Evolutionary conservation across 1,140 invertebrate genomes (phyloP).

Genomic region (Acromyrmex heyeri): DNA sequence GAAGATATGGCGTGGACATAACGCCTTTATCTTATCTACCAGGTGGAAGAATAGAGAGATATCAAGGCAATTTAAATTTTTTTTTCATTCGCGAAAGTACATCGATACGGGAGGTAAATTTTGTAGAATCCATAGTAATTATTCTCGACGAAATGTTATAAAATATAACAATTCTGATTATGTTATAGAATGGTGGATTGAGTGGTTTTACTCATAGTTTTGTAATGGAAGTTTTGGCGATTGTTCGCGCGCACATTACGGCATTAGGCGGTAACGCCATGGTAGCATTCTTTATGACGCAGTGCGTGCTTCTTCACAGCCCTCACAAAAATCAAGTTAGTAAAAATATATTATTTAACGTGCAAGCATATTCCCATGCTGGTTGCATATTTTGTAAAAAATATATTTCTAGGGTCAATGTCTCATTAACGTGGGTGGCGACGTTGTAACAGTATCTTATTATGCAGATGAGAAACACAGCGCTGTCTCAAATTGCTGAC

Average conservation of each 20-base stretch:
- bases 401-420: conserved; percentile 92
- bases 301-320: conserved; percentile 96
- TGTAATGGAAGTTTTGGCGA: conserved; percentile 95
- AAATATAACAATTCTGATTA: conserved; percentile 7
- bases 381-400: conserved; percentile 6
- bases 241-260: conserved; percentile 96
- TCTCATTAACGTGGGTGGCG: conserved; percentile 97
- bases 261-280: conserved; percentile 98
- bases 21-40: conserved; percentile 94
- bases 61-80: conserved; percentile 97
- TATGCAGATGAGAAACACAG: conserved; percentile 83
- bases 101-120: conserved; percentile 93
- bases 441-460: conserved; percentile 93
- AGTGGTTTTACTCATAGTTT: conserved; percentile 98
- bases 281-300: conserved; percentile 97
- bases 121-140: not conserved
- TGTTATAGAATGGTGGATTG: conserved; percentile 92
- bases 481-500: conserved; percentile 82
- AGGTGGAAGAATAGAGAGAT: conserved; percentile 93
- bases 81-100: conserved; percentile 98
- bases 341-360: conserved; percentile 36
- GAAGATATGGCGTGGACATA: conserved; percentile 93
- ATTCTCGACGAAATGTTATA: not conserved
- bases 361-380: not conserved
- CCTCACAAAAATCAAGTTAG: conserved; percentile 98